Conservation (phyloP, 2,888 invertebrate genomes). For the Bibio marci region DNA sequence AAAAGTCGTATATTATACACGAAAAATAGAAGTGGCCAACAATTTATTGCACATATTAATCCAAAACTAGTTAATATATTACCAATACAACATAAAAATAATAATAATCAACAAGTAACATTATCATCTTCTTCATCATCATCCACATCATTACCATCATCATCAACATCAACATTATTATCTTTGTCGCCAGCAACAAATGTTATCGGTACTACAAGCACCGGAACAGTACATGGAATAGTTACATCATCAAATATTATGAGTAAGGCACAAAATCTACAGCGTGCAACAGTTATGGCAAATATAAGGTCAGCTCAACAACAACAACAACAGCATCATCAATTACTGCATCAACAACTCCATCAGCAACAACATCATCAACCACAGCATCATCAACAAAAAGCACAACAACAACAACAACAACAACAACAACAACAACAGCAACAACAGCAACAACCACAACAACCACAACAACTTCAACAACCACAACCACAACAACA, state of each 20-base stretch:
- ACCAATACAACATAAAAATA: constrained; percentile 7
- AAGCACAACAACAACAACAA: constrained; percentile 7
- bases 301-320: constrained; percentile 2
- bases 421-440: constrained; percentile 6
- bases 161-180: neutral
- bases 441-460: no score
- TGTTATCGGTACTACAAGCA: neutral
- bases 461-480: constrained; percentile 3
- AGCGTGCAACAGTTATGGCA: neutral
- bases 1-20: constrained; percentile 26
- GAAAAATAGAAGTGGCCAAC: constrained; percentile 8
- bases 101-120: neutral
- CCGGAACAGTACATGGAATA: constrained; percentile 1
- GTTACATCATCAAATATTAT: neutral
- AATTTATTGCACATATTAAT: constrained; percentile 7
- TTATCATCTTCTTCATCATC: no score
- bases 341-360: constrained; percentile 10
- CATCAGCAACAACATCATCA: constrained; percentile 11
- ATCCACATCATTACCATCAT: neutral
- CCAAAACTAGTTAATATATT: constrained; percentile 9
- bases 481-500: neutral
- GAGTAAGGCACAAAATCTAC: neutral
- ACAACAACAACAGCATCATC: constrained; percentile 15
- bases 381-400: constrained; percentile 8
- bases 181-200: neutral